These are phyloP conservation scores for Myxocyprinus asiaticus DNA, from an alignment of 2,113 vertebrate genomes.

Conservation along the genomic window DNA sequence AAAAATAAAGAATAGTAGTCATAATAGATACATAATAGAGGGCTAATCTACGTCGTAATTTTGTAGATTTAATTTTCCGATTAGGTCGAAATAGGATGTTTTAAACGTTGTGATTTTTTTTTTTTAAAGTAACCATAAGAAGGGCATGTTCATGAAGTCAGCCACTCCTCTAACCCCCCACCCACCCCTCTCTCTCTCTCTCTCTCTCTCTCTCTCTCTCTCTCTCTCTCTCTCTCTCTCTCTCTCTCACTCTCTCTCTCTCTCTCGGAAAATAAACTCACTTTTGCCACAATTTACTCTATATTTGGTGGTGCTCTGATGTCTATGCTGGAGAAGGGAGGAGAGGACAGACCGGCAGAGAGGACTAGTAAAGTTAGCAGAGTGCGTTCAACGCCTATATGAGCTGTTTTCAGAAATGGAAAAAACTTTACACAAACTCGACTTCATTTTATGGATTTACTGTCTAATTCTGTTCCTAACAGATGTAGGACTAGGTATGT, in stretches of 20 bases:
- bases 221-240: too few species aligned
- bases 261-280: conserved; percentile 7
- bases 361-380: background rate
- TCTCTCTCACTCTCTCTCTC: background rate
- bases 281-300: conserved; percentile 3
- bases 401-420: background rate
- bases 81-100: too few species aligned
- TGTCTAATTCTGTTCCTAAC: background rate
- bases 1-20: too few species aligned
- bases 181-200: background rate
- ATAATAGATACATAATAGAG: too few species aligned
- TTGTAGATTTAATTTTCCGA: too few species aligned
- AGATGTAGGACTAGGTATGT: conserved; percentile 12
- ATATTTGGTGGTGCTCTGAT: conserved; percentile 34
- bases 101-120: too few species aligned
- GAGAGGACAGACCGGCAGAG: background rate
- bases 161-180: too few species aligned
- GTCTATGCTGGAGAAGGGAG: background rate
- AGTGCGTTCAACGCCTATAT: too few species aligned
- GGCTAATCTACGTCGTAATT: too few species aligned
- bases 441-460: conserved; percentile 34
- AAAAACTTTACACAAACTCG: conserved; percentile 7
- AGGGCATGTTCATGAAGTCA: too few species aligned
- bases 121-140: too few species aligned
- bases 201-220: too few species aligned